Conservation (phyloP, 2,888 invertebrate species). For the Neria commutata region DNA sequence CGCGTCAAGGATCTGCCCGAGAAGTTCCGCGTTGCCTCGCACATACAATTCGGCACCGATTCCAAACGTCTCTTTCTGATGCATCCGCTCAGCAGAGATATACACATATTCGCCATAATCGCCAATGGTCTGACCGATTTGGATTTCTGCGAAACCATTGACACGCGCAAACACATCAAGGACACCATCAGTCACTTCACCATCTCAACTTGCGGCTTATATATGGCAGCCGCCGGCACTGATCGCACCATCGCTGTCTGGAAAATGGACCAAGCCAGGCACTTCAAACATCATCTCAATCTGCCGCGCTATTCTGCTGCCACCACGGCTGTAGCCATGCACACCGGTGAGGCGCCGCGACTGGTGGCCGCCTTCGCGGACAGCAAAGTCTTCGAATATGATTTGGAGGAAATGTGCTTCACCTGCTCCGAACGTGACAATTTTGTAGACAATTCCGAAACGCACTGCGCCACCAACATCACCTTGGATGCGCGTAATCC, state of each 20-base stretch:
- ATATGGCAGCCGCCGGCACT: conserved; percentile 72
- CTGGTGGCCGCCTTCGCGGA: conserved; percentile 79
- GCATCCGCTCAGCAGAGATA: conserved; percentile 52
- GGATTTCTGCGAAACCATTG: conserved; percentile 56
- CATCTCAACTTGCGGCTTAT: conserved; percentile 66
- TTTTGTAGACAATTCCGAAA: conserved; percentile 63
- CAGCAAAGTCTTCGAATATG: conserved; percentile 81
- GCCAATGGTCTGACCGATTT: conserved; percentile 46
- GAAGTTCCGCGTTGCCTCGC: conserved; percentile 55
- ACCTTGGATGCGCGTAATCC: conserved; percentile 68
- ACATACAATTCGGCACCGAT: conserved; percentile 61
- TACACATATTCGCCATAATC: conserved; percentile 61
- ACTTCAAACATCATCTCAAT: conserved; percentile 64
- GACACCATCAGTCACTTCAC: conserved; percentile 65
- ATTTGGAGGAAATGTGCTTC: conserved; percentile 68
- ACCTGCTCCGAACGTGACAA: conserved; percentile 64
- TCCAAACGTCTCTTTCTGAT: conserved; percentile 61
- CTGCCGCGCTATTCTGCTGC: conserved; percentile 75
- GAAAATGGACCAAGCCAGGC: conserved; percentile 57
- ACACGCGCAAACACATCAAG: conserved; percentile 62
- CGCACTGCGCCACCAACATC: conserved; percentile 65
- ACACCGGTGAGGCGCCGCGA: conserved; percentile 65
- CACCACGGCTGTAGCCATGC: conserved; percentile 75
- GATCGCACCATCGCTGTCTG: conserved; percentile 73
- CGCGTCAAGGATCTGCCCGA: conserved; percentile 57